Conservation (phyloP, 2,888 invertebrate species). For the Antheraea yamamai region DNA sequence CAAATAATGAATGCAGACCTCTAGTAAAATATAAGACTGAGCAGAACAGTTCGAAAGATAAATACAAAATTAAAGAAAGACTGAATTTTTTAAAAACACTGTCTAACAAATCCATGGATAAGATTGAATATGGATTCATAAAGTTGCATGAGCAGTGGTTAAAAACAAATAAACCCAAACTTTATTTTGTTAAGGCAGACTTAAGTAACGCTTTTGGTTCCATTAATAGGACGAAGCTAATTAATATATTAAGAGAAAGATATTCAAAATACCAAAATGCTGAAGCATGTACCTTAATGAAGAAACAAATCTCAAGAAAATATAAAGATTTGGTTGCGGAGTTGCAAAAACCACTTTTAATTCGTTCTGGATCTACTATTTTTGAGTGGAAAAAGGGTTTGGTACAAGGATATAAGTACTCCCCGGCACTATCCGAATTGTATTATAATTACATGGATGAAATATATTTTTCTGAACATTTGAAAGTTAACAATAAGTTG, state of each 20-base stretch:
- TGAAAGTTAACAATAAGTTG: constrained; percentile 43
- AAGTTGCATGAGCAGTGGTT: constrained; percentile 58
- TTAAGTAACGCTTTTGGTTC: constrained; percentile 77
- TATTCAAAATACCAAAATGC: constrained; percentile 50
- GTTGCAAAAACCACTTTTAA: constrained; percentile 61
- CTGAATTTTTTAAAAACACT: constrained; percentile 57
- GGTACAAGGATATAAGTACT: constrained; percentile 76
- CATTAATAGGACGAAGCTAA: constrained; percentile 61
- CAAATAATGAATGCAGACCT: constrained; percentile 62
- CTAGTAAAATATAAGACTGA: constrained; percentile 69
- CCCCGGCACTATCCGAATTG: constrained; percentile 75
- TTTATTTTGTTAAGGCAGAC: constrained; percentile 75
- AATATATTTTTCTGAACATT: constrained; percentile 54
- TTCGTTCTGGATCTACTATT: constrained; percentile 72
- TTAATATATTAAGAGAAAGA: constrained; percentile 58
- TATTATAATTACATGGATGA: constrained; percentile 70
- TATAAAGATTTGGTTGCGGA: constrained; percentile 66
- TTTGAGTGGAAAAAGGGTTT: constrained; percentile 74
- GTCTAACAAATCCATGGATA: constrained; percentile 44
- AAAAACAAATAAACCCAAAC: constrained; percentile 54
- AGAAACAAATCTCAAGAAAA: constrained; percentile 57
- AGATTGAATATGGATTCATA: constrained; percentile 57
- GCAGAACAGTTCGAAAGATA: constrained; percentile 42
- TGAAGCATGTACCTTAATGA: constrained; percentile 49
- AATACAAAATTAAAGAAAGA: constrained; percentile 63